These are phyloP conservation scores for Pissodes strobi DNA, from an alignment of 1,140 invertebrate genomes.

Conservation along the genomic window DNA sequence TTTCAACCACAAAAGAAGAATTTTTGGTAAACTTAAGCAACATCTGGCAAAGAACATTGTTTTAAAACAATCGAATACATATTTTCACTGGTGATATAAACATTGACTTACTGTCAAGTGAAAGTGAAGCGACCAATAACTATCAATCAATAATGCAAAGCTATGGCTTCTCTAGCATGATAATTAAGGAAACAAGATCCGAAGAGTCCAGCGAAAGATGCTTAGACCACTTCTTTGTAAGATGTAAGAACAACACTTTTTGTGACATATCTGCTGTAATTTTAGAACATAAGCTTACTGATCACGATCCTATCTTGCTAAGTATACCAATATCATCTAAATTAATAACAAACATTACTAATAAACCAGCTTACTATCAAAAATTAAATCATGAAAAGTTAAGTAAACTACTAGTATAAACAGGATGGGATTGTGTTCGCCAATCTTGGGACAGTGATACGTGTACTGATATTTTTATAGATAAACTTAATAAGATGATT, in stretches of 20 bases:
- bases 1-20: no score
- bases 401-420: background rate
- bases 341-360: no score
- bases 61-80: no score
- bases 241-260: background rate
- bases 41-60: no score
- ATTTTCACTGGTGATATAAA: background rate
- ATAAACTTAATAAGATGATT: no score
- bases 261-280: background rate
- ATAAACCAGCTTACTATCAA: no score
- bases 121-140: background rate
- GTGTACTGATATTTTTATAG: no score
- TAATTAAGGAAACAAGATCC: background rate
- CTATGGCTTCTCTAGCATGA: constrained; percentile 1
- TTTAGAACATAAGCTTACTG: no score
- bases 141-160: background rate
- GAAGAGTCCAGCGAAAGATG: background rate
- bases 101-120: background rate
- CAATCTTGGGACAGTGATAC: background rate
- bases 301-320: no score
- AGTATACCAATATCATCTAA: no score
- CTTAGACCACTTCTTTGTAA: constrained; percentile 1
- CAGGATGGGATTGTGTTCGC: no score
- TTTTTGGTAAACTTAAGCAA: no score
- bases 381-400: background rate